A percentile compares a stretch with the other conserved stretches of the same genome.
These are phyloP conservation scores for Takifugu bimaculatus DNA, from an alignment of 2,113 vertebrate species.

Conservation along the genomic window DNA sequence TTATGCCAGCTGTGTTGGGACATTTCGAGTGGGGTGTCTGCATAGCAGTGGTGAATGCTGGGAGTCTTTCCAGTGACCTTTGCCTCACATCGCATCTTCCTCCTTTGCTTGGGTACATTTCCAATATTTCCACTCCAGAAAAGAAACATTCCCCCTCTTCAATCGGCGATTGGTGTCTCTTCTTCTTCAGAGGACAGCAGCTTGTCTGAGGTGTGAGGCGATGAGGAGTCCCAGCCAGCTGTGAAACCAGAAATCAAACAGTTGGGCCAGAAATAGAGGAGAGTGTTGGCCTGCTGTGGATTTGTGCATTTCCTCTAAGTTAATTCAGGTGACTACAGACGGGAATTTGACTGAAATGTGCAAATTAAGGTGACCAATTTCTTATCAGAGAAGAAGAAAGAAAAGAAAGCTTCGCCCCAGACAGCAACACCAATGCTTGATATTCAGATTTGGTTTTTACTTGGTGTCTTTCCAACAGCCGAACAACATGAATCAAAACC, in stretches of 20 bases:
- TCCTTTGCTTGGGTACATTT: conserved; percentile 52
- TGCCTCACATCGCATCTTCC: conserved; percentile 33
- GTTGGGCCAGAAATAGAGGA: conserved; percentile 4
- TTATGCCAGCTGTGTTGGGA: conserved; percentile 40
- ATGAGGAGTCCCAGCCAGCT: conserved; percentile 15
- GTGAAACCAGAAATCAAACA: conserved; percentile 14
- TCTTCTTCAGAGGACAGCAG: conserved; percentile 16
- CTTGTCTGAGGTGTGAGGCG: conserved; percentile 21
- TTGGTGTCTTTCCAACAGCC: not conserved
- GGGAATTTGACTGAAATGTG: conserved; percentile 6
- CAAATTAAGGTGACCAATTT: conserved; percentile 6
- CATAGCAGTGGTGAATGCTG: conserved; percentile 30
- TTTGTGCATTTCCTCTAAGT: not conserved
- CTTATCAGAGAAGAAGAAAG: conserved; percentile 3
- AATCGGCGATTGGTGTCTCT: conserved; percentile 17
- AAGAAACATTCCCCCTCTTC: conserved; percentile 37
- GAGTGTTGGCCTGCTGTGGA: not conserved
- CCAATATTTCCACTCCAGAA: conserved; percentile 37
- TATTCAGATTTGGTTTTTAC: not conserved
- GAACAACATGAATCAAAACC: not conserved
- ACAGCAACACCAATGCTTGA: not conserved
- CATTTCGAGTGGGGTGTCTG: conserved; percentile 47
- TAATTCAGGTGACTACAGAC: not conserved
- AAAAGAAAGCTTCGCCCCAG: not conserved
- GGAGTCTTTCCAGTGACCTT: conserved; percentile 50